Percentiles rank a stretch among this genome's conserved stretches.
Evolutionary conservation across 2,888 invertebrate genomes (phyloP).

Genomic region (Plebejus melissa): DNA sequence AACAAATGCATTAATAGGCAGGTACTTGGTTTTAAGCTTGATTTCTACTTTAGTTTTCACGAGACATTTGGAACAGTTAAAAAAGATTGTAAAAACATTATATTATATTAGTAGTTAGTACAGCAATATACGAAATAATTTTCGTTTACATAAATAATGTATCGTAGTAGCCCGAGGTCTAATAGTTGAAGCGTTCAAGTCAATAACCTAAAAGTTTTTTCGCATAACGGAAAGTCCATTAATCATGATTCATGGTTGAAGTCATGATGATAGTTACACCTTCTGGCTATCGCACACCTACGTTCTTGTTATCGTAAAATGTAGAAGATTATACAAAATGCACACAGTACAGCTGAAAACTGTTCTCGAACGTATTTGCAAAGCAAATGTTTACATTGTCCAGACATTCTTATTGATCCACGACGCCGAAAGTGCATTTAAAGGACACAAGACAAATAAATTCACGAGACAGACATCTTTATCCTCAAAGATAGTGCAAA

Average conservation of each 20-base stretch:
- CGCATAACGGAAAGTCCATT: conserved; percentile 59
- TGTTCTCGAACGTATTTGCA: neutral
- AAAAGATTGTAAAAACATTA: too few species aligned
- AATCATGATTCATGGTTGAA: conserved; percentile 63
- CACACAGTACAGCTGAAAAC: neutral
- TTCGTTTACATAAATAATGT: neutral
- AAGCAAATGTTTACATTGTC: conserved; percentile 37
- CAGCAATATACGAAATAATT: too few species aligned
- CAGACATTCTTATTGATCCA: conserved; percentile 31
- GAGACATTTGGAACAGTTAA: too few species aligned
- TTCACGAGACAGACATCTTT: neutral
- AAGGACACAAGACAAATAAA: conserved; percentile 23
- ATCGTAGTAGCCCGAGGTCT: neutral
- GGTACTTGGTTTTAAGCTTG: neutral
- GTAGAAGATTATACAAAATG: neutral
- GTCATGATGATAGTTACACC: conserved; percentile 44
- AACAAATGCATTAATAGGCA: neutral
- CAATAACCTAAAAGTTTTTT: conserved; percentile 48
- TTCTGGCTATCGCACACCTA: conserved; percentile 36
- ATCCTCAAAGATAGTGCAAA: neutral
- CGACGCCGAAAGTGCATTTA: neutral
- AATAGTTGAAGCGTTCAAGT: conserved; percentile 36
- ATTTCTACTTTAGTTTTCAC: neutral
- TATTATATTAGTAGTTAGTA: too few species aligned
- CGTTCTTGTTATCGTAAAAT: neutral